phyloP scores from a whole-genome alignment of 2,113 vertebrate genomes.

The Lycocorax pyrrhopterus region DNA sequence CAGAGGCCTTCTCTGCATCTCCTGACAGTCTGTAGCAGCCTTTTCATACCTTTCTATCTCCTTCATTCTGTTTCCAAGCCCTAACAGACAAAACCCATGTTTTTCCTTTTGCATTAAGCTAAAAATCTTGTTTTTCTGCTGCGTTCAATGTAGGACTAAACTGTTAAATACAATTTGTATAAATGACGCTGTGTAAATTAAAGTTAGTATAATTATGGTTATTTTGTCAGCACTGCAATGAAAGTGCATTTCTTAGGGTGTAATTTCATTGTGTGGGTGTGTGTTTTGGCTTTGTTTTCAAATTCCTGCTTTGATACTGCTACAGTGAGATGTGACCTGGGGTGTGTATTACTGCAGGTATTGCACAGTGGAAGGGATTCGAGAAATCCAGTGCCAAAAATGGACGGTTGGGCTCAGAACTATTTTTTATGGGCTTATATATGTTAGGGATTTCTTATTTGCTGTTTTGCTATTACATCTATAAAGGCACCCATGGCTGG shows the following conservation, averaged over 20 bases:
- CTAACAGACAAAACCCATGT: not conserved
- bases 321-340: not conserved
- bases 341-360: constrained; percentile 26
- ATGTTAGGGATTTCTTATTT: not conserved
- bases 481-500: not conserved
- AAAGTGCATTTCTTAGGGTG: not conserved
- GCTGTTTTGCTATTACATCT: not conserved
- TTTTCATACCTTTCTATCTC: not conserved
- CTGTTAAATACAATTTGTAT: not conserved
- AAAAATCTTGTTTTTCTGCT: not conserved
- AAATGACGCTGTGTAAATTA: not conserved
- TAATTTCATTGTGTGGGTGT: constrained; percentile 37
- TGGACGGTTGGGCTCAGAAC: not conserved
- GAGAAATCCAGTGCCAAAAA: not conserved
- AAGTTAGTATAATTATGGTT: not conserved
- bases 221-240: constrained; percentile 6
- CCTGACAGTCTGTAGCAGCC: not conserved
- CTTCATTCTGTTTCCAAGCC: not conserved
- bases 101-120: not conserved
- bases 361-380: not conserved
- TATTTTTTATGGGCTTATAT: not conserved
- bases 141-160: not conserved
- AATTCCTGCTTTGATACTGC: constrained; percentile 15
- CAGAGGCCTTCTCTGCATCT: not conserved
- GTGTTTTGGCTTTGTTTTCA: constrained; percentile 52